Evolutionary conservation across 2,113 vertebrate genomes (phyloP).

Genomic region (Scolopax mira): DNA sequence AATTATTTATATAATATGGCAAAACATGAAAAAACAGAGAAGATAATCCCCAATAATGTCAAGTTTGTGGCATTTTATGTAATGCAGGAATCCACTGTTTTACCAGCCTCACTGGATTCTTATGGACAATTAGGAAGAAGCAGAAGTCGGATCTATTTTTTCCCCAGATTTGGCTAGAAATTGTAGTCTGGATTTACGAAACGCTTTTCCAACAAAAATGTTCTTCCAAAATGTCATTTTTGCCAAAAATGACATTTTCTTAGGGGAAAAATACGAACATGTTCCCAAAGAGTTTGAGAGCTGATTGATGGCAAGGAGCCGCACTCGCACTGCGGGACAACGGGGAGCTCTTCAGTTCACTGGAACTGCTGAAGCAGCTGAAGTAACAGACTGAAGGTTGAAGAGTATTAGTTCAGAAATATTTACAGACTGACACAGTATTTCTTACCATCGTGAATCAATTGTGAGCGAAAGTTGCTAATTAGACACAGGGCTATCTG

Average conservation of each 20-base stretch:
- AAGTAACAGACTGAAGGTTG: background rate
- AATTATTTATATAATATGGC: background rate
- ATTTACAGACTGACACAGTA: background rate
- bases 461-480: conserved; percentile 1
- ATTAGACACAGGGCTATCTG: background rate
- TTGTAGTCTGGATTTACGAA: background rate
- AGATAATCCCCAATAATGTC: background rate
- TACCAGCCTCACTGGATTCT: background rate
- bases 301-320: background rate
- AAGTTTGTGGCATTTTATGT: background rate
- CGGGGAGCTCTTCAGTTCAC: background rate
- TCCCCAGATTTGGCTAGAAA: conserved; percentile 8
- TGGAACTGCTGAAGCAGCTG: background rate
- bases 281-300: conserved; percentile 17
- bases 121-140: background rate
- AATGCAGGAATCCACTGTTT: background rate
- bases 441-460: background rate
- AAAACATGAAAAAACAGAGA: background rate
- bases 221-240: conserved; percentile 43
- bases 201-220: background rate
- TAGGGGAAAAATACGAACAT: background rate
- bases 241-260: conserved; percentile 28
- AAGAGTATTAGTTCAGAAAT: conserved; percentile 1
- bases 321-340: background rate
- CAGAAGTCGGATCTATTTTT: background rate